Evolutionary conservation across 53 echinoderm and acorn worm genomes (phyloP), one percentile per base, ranked within the genome.

Genomic region (Arbacia lixula): DNA sequence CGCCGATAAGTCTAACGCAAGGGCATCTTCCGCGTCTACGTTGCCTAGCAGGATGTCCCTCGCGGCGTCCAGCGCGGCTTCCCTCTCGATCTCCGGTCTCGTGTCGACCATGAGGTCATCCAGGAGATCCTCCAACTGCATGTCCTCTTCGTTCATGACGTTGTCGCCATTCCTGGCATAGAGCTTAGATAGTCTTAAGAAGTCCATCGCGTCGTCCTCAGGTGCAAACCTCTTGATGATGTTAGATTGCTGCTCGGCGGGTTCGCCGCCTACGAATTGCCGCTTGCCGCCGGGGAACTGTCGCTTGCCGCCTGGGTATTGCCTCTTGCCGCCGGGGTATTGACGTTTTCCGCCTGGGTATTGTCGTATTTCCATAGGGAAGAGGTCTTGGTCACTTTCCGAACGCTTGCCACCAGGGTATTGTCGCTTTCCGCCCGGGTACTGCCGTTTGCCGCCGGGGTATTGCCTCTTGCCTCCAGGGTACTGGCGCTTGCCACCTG

Each of bases 291-390:
- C 64, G 68, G 85, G 88, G 29, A 42, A 86, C 58, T 92, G 92
- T 72, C 92, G 85, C 37, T 88, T 92, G 37, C 73, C 87, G 2
- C 76, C 89, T 0, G 89, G 84, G 0, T 84, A 72, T 16, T 87
- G 72, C 52, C 87, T 86, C 19, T 89, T 89, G 22, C 89, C 92
- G 32, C 84, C 86, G 17, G 89, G 89, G 26, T 61, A 85, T 77
- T 93, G 93, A 42, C 93, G 84, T 50, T 93, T 93, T 2, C 93
- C 93, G 17, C 66, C 81, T 2, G 90, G 90, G 53, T 69, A 85
- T 36, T 93, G 93, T 38, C 90, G 71, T 38, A 87, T 85, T 35
- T 90, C 85, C 20, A 63, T 68, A 5, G 89, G 86, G 49, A 55
- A 31, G 21, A 76, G 22, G 20, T 76, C 55, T 33, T 76, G 54